Base-by-base conservation (phyloP, 2,797 vertebrate species). In the Rhinichthys osculus region DNA sequence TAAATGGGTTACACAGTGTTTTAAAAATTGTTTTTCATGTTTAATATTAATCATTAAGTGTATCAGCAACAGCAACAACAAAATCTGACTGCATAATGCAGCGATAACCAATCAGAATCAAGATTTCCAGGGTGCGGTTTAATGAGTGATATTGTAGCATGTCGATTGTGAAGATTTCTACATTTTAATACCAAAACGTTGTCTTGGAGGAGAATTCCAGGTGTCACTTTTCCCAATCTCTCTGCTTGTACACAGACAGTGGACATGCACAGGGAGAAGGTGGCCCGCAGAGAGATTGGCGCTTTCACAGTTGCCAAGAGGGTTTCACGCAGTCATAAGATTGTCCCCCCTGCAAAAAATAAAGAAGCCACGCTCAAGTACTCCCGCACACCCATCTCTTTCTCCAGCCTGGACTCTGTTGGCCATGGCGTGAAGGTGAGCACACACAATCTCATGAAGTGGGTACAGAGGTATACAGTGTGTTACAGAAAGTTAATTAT, bases 391-490 rank as follows among this genome's bases (percentile, higher is more conserved):
- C 96, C 97, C 84, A 95, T 98, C 92, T 95, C 93, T 93, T 97
- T 96, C 87, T 93, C 95, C 57, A 87, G 88, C 88, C 94, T 98
- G 91, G 97, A 98, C 2, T 57, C 90, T 47, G 1, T 97, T 0
- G 97, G 97, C 33, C 97, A 98, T 0, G 97, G 97, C 4, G 74
- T 97, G 30, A 98, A 97, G 97, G 97, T 97, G 90, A 89, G 67
- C 40, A 44, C 72, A 74, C 27, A 76, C 70, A 33, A 30, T 38
- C 38, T 82, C 19, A 71, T 23, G 23, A 33, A 78, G 2, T 78
- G 67, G 57, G 9, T 47, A n/a, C 57, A 66, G 33, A 73, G 27
- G 8, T 72, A 42, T 71, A 42, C 70, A 72, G 4, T 6, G 9
- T 57, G 50, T 13, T 38, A 21, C 73, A 57, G 17, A 1, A 17